Conservation (phyloP, 2,113 vertebrate genomes). For the Smithornis capensis region DNA sequence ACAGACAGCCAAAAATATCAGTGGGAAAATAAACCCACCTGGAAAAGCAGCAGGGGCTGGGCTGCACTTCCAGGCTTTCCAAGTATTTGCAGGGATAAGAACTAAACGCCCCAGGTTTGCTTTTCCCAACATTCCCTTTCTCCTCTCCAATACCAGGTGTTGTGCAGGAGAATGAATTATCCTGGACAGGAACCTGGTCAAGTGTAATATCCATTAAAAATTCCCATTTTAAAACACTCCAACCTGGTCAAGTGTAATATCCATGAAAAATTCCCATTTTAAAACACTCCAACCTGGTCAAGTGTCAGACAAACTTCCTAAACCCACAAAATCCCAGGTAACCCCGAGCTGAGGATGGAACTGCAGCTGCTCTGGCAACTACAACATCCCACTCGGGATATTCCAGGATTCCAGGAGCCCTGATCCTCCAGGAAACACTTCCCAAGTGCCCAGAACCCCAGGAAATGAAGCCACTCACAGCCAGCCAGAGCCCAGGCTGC, state of each 20-base stretch:
- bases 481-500: neutral
- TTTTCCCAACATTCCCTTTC: neutral
- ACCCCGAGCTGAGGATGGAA: neutral
- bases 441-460: neutral
- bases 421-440: neutral
- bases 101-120: fast-evolving
- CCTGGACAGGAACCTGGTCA: neutral
- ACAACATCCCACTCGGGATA: neutral
- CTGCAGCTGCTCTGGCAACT: neutral
- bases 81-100: neutral
- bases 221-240: fast-evolving
- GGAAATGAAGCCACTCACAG: neutral
- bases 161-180: neutral
- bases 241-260: too few species aligned
- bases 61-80: neutral
- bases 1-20: fast-evolving
- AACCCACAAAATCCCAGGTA: too few species aligned
- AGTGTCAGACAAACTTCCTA: fast-evolving
- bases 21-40: neutral
- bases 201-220: neutral
- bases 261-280: neutral
- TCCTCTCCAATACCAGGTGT: neutral
- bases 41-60: neutral
- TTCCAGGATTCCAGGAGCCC: neutral
- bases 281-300: neutral